These are phyloP conservation scores for Sitophilus oryzae DNA, from an alignment of 1,140 invertebrate species.

Conservation along the genomic window DNA sequence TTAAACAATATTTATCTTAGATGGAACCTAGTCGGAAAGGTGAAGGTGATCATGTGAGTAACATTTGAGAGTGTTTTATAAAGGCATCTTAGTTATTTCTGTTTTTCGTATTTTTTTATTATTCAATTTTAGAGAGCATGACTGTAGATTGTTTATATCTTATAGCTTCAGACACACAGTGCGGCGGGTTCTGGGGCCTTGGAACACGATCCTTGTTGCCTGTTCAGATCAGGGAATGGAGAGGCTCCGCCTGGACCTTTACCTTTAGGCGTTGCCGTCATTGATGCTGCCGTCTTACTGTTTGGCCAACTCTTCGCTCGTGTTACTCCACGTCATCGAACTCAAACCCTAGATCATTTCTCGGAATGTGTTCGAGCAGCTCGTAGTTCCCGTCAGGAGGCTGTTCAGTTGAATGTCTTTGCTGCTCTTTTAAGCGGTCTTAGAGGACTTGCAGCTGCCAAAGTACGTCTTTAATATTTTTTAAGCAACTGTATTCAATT, in stretches of 20 bases:
- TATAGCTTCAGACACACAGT: conserved; percentile 80
- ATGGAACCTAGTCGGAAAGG: conserved; percentile 70
- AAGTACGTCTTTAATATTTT: conserved; percentile 4
- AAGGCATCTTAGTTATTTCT: neutral
- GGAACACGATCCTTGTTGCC: conserved; percentile 89
- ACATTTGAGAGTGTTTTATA: conserved; percentile 8
- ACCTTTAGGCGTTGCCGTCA: conserved; percentile 93
- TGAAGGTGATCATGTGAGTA: conserved; percentile 70
- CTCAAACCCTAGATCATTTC: conserved; percentile 97
- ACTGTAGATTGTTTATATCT: conserved; percentile 32
- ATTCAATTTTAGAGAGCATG: conserved; percentile 17
- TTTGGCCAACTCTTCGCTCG: conserved; percentile 93
- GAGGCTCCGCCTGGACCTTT: conserved; percentile 74
- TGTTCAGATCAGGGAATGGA: conserved; percentile 49
- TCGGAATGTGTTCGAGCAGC: conserved; percentile 89
- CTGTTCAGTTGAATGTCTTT: conserved; percentile 95
- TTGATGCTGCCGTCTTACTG: conserved; percentile 87
- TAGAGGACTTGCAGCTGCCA: conserved; percentile 63
- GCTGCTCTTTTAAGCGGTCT: conserved; percentile 86
- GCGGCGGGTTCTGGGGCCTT: conserved; percentile 91
- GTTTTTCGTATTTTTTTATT: conserved; percentile 1
- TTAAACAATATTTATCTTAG: conserved; percentile 45
- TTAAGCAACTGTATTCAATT: neutral
- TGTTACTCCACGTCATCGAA: conserved; percentile 89
- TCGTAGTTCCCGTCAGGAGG: conserved; percentile 86